These are phyloP conservation scores for Acanthiza pusilla DNA, from an alignment of 2,797 vertebrate genomes.

Conservation along the genomic window DNA sequence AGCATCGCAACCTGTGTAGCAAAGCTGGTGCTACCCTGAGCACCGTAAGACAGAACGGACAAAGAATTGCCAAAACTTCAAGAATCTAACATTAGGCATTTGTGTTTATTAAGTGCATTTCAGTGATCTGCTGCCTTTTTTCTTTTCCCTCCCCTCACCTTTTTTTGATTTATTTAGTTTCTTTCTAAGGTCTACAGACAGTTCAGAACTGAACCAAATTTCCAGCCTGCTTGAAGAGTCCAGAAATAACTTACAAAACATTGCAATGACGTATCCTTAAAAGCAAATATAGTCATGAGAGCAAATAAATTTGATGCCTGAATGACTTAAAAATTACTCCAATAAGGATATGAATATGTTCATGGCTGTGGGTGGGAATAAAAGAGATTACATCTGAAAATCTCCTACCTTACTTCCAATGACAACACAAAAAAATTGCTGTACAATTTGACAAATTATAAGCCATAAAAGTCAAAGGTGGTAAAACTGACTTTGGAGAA, in stretches of 20 bases:
- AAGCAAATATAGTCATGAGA: neutral
- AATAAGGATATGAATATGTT: neutral
- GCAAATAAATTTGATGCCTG: neutral
- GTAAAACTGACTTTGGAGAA: neutral
- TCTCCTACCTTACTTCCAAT: neutral
- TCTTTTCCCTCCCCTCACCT: fast-evolving
- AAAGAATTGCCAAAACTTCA: neutral
- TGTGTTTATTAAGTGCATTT: neutral
- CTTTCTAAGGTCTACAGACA: neutral
- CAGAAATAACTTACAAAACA: neutral
- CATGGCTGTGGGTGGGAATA: neutral
- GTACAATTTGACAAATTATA: neutral
- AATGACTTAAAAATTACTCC: neutral
- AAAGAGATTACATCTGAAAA: neutral
- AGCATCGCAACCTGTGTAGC: neutral
- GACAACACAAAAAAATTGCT: neutral
- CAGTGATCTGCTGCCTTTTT: neutral
- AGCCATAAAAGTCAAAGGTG: neutral
- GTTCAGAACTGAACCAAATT: neutral
- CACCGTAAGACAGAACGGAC: neutral
- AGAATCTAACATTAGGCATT: neutral
- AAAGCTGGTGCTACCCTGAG: neutral
- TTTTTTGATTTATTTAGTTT: neutral
- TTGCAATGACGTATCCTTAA: neutral
- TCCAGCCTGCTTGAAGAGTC: neutral